A percentile compares a stretch with the other conserved stretches of the same genome.
Evolutionary conservation across 2,797 vertebrate genomes (phyloP).

Genomic region (Peromyscus nudipes): DNA sequence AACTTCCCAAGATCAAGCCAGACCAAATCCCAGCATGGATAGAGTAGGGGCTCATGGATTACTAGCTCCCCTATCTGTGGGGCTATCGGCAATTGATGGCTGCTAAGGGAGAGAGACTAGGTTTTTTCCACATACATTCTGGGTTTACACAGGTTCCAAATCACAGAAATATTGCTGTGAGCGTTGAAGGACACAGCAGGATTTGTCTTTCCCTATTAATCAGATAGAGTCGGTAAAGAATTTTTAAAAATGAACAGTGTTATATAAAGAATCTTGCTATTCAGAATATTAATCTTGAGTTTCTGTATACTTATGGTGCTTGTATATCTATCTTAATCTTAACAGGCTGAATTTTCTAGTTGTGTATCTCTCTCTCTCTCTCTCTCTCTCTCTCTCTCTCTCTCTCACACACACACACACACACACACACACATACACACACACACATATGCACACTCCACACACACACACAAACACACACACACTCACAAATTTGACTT

Average conservation of each 20-base stretch:
- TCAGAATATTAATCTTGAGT: background rate
- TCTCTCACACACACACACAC: background rate
- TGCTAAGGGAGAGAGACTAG: background rate
- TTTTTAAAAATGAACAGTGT: background rate
- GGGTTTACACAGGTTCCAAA: conserved; percentile 34
- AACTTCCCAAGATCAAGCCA: too few relatives aligned
- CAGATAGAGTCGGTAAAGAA: background rate
- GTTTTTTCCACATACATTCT: background rate
- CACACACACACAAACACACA: background rate
- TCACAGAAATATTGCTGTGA: conserved; percentile 7
- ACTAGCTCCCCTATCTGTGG: background rate
- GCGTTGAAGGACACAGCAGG: conserved; percentile 53
- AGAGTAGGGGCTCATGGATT: too few relatives aligned
- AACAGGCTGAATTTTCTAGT: conserved; percentile 30
- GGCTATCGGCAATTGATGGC: background rate
- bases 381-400: too few relatives aligned
- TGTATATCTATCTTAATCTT: conserved; percentile 27
- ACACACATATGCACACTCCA: background rate
- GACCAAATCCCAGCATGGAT: background rate
- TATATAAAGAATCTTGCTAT: background rate
- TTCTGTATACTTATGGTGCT: background rate
- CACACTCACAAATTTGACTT: background rate
- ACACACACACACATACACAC: background rate
- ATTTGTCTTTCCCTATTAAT: conserved; percentile 37
- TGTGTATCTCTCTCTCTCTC: too few relatives aligned